Base-by-base conservation (phyloP, 2,888 invertebrate species). In the Platerodrilus igneus region DNA sequence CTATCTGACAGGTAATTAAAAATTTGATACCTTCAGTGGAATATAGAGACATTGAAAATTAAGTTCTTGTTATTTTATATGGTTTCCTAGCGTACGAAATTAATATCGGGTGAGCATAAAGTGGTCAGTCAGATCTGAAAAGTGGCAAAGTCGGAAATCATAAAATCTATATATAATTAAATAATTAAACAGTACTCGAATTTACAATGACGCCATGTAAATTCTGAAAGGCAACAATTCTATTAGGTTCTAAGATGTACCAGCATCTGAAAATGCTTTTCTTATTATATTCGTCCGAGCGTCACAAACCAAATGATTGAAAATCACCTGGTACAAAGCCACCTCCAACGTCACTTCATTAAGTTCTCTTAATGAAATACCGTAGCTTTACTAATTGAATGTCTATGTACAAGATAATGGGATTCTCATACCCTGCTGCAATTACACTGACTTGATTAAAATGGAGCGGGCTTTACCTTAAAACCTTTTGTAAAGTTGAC, bases 301-400 rank as follows among this genome's bases (percentile, higher is more conserved):
- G 46, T 37, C 43, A 43, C 40, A 39, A n/a, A 37, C 42, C 50
- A 56, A 53, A 57, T 66, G 66, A 66, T 66, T 66, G 64, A 66
- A 65, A 65, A 64, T 64, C 64, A 64, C 63, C 63, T 64, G 62
- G 59, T 50, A 57, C 50, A 58, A 56, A n/a, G n/a, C 59, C 60
- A 57, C 55, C 52, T 58, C 52, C 65, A 64, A 66, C 67, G 66
- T 66, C 67, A 66, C 65, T 66, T 65, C 65, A 66, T 66, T 67
- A 67, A 63, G 61, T 62, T 55, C 57, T 51, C 61, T 58, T 66
- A 67, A 66, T 66, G 66, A 66, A 66, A 66, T 66, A 67, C 63
- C 63, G 64, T 60, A 64, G 66, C 64, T 65, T 66, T 61, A 62
- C 66, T 67, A 66, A 66, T 66, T 67, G 66, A 66, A 66, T 64